phyloP scores from a whole-genome alignment of 2,888 invertebrate species.

The Archips crataeganus region DNA sequence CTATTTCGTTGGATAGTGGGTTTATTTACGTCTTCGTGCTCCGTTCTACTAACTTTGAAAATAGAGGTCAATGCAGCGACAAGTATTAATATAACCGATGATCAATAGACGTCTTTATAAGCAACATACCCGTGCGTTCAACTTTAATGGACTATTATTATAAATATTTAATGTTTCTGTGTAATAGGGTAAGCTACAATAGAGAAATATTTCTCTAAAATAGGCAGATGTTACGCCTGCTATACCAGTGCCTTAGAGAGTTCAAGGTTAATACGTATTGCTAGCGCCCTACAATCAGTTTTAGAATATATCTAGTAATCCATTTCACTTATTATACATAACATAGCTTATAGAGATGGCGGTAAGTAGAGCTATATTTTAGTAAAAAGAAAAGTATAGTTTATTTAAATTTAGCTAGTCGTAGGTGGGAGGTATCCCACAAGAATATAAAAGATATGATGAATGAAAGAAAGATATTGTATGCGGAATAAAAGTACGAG shows the following conservation, averaged over 20 bases:
- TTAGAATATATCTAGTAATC: neutral
- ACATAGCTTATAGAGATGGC: neutral
- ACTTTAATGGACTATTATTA: neutral
- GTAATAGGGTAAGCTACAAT: no score
- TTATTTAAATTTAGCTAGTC: no score
- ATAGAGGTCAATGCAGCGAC: constrained; percentile 30
- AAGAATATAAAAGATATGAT: no score
- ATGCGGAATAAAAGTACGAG: no score
- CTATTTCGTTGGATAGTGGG: constrained; percentile 14
- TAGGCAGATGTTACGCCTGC: no score
- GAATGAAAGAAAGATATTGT: no score
- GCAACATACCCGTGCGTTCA: neutral
- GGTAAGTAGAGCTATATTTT: neutral
- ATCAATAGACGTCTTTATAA: neutral
- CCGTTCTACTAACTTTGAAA: constrained; percentile 11
- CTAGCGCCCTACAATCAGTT: constrained; percentile 1
- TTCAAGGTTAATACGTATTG: constrained; percentile 23
- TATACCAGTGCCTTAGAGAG: neutral
- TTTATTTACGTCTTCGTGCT: constrained; percentile 36
- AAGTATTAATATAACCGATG: neutral
- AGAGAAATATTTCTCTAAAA: no score
- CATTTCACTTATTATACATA: neutral
- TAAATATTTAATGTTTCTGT: neutral
- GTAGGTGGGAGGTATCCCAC: no score
- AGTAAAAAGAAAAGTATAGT: no score